Conservation (phyloP, 1,140 invertebrate genomes). For the Eciton burchellii region DNA sequence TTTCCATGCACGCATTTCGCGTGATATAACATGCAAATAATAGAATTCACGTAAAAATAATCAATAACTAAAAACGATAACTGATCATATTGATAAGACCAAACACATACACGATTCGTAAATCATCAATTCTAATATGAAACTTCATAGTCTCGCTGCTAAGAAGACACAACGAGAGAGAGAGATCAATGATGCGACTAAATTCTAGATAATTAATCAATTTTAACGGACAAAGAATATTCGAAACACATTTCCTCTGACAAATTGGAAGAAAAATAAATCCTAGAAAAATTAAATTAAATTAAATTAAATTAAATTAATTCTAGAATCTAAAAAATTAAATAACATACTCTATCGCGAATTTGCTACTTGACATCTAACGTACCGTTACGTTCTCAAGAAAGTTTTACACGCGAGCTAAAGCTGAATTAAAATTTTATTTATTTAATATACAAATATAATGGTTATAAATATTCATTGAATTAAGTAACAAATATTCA, state of each 20-base stretch:
- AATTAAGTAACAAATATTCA: conserved; percentile 15
- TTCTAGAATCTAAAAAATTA: too few relatives aligned
- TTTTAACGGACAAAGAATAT: background rate
- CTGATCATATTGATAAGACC: conserved; percentile 5
- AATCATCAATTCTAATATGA: background rate
- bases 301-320: too few relatives aligned
- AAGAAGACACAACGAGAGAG: background rate
- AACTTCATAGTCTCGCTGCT: background rate
- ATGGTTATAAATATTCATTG: conserved; percentile 37
- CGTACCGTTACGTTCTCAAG: background rate
- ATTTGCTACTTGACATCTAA: conserved; percentile 12
- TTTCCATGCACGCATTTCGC: conserved; percentile 24
- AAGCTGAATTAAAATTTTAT: conserved; percentile 29
- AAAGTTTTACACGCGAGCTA: conserved; percentile 1
- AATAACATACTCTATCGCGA: too few relatives aligned
- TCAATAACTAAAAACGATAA: conserved; percentile 16
- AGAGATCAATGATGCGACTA: background rate
- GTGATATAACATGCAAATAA: conserved; percentile 44
- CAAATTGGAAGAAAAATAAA: background rate
- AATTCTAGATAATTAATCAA: background rate
- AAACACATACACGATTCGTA: background rate
- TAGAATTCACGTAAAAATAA: background rate
- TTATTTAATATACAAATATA: conserved; percentile 30
- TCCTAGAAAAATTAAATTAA: too few relatives aligned
- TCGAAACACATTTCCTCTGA: background rate